A percentile compares a stretch with the other conserved stretches of the same genome.
phyloP scores from a whole-genome alignment of 37 sponge, comb jelly and placozoan species.

The Halisarca cf. caerulea region DNA sequence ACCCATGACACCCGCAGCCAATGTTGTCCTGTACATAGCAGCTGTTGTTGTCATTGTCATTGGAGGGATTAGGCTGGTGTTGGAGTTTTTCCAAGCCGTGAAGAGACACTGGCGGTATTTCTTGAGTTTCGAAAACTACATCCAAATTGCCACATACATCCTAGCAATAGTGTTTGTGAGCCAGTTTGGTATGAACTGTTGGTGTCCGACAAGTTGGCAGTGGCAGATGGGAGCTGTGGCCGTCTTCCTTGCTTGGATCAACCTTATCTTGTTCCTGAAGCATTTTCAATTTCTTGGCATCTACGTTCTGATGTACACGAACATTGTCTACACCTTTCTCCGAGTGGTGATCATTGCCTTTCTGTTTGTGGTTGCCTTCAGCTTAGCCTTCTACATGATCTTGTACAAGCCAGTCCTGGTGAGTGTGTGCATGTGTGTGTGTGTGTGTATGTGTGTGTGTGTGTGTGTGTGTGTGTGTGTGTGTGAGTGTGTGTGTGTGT shows the following conservation, averaged over 20 bases:
- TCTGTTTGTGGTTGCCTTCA: conserved; percentile 86
- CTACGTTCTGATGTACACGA: conserved; percentile 94
- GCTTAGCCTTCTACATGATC: conserved; percentile 91
- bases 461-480: too few relatives aligned
- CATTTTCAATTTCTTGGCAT: conserved; percentile 87
- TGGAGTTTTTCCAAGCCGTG: neutral
- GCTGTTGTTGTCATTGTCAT: neutral
- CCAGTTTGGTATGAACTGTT: conserved; percentile 22
- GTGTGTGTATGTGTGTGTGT: too few relatives aligned
- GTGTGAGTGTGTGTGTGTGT: too few relatives aligned
- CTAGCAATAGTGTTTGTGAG: conserved; percentile 59
- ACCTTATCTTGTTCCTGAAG: conserved; percentile 76
- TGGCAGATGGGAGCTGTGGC: conserved; percentile 91
- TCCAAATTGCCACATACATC: conserved; percentile 45
- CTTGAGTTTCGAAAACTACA: conserved; percentile 53
- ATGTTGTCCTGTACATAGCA: conserved; percentile 7
- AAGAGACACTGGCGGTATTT: conserved; percentile 27
- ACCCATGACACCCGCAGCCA: neutral
- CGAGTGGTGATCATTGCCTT: conserved; percentile 75
- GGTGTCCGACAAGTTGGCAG: conserved; percentile 65
- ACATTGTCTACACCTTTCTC: conserved; percentile 87
- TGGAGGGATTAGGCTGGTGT: neutral
- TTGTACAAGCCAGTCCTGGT: conserved; percentile 26
- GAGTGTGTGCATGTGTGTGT: too few relatives aligned
- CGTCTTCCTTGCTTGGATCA: conserved; percentile 89